Percentiles rank a stretch among this genome's conserved stretches.
Evolutionary conservation across 1,140 invertebrate genomes (phyloP).

Genomic region (Oryctes rhinoceros): DNA sequence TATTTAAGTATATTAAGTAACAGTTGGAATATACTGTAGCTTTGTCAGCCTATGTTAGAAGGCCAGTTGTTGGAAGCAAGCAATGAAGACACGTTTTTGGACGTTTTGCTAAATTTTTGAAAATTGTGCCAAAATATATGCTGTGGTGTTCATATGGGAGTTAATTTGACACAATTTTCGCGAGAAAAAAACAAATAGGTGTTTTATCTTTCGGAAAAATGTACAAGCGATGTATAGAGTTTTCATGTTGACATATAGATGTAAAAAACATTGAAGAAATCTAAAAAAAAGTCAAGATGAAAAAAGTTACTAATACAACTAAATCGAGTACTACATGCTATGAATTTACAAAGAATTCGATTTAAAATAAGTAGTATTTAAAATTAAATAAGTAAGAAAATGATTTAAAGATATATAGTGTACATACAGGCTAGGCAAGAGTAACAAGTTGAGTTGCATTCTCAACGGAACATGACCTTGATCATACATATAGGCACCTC

Average conservation of each 20-base stretch:
- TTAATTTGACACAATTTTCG: conserved; percentile 23
- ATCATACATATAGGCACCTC: no score
- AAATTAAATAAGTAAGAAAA: background rate
- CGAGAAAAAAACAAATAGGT: background rate
- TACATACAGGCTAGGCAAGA: background rate
- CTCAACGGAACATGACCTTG: no score
- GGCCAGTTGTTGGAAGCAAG: conserved; percentile 34
- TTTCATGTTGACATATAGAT: background rate
- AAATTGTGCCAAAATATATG: conserved; percentile 5
- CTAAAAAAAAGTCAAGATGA: conserved; percentile 26
- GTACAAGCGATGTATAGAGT: conserved; percentile 12
- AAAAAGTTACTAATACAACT: background rate
- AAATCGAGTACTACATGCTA: background rate
- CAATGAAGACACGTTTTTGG: conserved; percentile 29
- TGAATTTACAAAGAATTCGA: background rate
- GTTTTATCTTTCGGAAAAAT: background rate
- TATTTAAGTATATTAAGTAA: conserved; percentile 39
- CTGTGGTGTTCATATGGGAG: background rate
- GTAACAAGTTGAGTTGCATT: background rate
- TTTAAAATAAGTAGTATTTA: background rate
- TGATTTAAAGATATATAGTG: background rate
- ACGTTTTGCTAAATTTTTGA: conserved; percentile 10
- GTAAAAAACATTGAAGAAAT: conserved; percentile 22
- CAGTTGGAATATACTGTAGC: conserved; percentile 46
- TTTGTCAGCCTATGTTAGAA: conserved; percentile 20